Base-by-base conservation (phyloP, 2,888 invertebrate genomes). In the Penaeus monodon region DNA sequence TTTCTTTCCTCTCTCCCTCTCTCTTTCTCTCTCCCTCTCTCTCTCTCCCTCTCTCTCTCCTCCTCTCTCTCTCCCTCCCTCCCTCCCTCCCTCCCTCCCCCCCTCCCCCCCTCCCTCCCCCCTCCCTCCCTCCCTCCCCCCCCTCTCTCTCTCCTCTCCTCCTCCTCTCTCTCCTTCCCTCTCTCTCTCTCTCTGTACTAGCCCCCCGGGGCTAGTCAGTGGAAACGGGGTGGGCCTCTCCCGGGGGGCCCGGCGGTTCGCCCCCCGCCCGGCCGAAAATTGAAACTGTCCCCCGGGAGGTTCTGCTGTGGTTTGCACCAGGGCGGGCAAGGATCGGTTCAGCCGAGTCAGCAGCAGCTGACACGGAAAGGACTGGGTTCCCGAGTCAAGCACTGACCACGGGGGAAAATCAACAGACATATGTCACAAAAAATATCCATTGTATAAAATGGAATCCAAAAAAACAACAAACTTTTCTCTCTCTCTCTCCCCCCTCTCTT, bases 311-410 rank as follows among this genome's bases (percentile, higher is more conserved):
- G n/a, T 57, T 76, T 24, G 20, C n/a, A 76, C n/a, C 49, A 57
- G 76, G 49, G 76, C 44, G 57, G 44, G 76, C 57, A 76, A 27
- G 76, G 57, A 44, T 76, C 57, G 76, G 49, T 38, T 7, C 49
- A n/a, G n/a, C n/a, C n/a, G n/a, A n/a, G n/a, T n/a, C n/a, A n/a
- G n/a, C n/a, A n/a, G n/a, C n/a, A n/a, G n/a, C n/a, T n/a, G n/a
- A n/a, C n/a, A n/a, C n/a, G n/a, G n/a, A n/a, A n/a, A n/a, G n/a
- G n/a, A n/a, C n/a, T n/a, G n/a, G n/a, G n/a, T n/a, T n/a, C n/a
- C n/a, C n/a, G n/a, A n/a, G n/a, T n/a, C n/a, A n/a, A n/a, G n/a
- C n/a, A n/a, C n/a, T n/a, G n/a, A n/a, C n/a, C n/a, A n/a, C n/a
- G n/a, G n/a, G n/a, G n/a, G n/a, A n/a, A n/a, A n/a, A n/a, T n/a